phyloP scores from a whole-genome alignment of 2,888 invertebrate genomes.

The Pasiphila rectangulata region DNA sequence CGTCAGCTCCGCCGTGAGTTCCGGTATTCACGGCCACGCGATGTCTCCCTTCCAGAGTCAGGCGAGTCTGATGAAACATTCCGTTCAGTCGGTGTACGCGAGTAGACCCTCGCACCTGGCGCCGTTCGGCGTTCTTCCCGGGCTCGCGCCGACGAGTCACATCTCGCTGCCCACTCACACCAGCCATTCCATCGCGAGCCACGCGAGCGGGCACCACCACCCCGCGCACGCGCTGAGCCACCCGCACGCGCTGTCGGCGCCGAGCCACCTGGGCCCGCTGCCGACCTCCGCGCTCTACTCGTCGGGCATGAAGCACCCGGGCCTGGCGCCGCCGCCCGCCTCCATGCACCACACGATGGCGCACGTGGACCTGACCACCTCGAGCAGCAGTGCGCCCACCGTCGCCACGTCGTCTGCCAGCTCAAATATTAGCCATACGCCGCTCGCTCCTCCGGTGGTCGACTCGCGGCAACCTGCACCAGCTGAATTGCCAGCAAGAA shows the following conservation, averaged over 20 bases:
- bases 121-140: slow-evolving; percentile 61
- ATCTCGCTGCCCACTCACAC: slow-evolving; percentile 42
- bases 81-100: slow-evolving; percentile 66
- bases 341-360: slow-evolving; percentile 54
- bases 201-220: slow-evolving; percentile 53
- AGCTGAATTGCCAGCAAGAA: slow-evolving; percentile 63
- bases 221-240: slow-evolving; percentile 48
- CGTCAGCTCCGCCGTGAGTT: slow-evolving; percentile 72
- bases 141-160: slow-evolving; percentile 76
- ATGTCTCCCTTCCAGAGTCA: slow-evolving; percentile 68
- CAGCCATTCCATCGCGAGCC: slow-evolving; percentile 67
- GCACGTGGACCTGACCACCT: slow-evolving; percentile 46
- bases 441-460: slow-evolving; percentile 57
- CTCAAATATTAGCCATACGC: slow-evolving; percentile 56
- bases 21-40: slow-evolving; percentile 70
- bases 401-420: slow-evolving; percentile 46
- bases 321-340: slow-evolving; percentile 50
- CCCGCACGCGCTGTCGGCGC: slow-evolving; percentile 52
- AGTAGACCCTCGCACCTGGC: slow-evolving; percentile 68
- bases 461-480: slow-evolving; percentile 63
- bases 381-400: slow-evolving; percentile 40
- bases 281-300: slow-evolving; percentile 56
- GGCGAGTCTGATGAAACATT: slow-evolving; percentile 75
- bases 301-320: slow-evolving; percentile 61
- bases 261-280: slow-evolving; percentile 53